These are phyloP conservation scores for Peromyscus attwateri DNA, from an alignment of 2,797 vertebrate species.

Conservation along the genomic window DNA sequence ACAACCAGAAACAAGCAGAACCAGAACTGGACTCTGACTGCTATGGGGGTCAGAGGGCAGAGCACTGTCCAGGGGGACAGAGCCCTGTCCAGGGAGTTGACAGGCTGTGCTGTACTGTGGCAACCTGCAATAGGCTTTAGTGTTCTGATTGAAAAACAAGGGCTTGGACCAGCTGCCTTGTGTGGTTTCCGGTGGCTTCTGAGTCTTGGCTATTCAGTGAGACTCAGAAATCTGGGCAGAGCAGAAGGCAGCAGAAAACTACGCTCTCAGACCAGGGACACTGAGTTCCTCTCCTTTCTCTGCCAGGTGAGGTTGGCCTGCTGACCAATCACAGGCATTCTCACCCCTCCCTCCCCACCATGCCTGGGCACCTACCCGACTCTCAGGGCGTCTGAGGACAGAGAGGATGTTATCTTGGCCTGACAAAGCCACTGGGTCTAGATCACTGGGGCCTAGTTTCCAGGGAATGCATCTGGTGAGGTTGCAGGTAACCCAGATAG, in stretches of 20 bases:
- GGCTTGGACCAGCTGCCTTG: neutral
- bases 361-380: neutral
- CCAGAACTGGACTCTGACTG: neutral
- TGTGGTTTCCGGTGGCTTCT: neutral
- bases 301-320: neutral
- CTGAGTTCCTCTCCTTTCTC: neutral
- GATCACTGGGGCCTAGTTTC: conserved; percentile 77
- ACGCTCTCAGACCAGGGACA: neutral
- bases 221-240: neutral
- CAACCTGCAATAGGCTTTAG: neutral
- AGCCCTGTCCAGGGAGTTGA: neutral
- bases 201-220: neutral
- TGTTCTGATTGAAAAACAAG: neutral
- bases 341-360: neutral
- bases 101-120: neutral
- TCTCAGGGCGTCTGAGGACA: conserved; percentile 76
- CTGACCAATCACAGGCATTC: neutral
- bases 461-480: conserved; percentile 65
- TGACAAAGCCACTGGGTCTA: conserved; percentile 31
- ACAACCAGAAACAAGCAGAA: neutral
- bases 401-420: conserved; percentile 65
- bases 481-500: conserved; percentile 73
- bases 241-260: neutral
- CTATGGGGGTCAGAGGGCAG: neutral
- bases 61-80: neutral